A percentile compares a stretch with the other conserved stretches of the same genome.
Conservation (phyloP, 2,888 invertebrate genomes). For the Drosophila formosana region DNA sequence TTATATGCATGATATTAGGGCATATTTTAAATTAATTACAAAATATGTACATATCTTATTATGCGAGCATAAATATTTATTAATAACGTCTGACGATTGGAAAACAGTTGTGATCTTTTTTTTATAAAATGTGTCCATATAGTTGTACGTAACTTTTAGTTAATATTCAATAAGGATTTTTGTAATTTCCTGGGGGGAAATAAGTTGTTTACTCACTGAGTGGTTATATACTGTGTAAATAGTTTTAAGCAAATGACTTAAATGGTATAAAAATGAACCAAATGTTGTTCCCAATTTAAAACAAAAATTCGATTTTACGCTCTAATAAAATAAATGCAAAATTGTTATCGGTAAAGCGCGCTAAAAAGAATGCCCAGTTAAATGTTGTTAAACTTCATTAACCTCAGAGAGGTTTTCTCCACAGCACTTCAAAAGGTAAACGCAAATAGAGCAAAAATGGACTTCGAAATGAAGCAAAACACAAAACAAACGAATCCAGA, state of each 20-base stretch:
- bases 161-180: no score
- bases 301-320: conserved; percentile 69
- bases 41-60: not conserved
- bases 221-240: no score
- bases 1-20: not conserved
- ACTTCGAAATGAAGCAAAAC: conserved; percentile 32
- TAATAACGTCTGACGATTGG: not conserved
- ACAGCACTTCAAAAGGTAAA: conserved; percentile 63
- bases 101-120: not conserved
- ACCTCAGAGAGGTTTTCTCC: conserved; percentile 49
- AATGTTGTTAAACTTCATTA: conserved; percentile 71
- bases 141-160: not conserved
- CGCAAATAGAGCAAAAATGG: conserved; percentile 16
- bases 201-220: no score
- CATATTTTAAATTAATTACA: not conserved
- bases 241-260: not conserved
- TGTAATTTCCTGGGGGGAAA: no score
- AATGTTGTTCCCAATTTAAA: conserved; percentile 21
- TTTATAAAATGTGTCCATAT: not conserved
- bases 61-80: not conserved
- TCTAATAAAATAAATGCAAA: conserved; percentile 70
- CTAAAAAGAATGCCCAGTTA: conserved; percentile 66
- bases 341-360: conserved; percentile 42
- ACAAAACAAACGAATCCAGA: conserved; percentile 51
- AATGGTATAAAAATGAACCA: not conserved